Conservation (phyloP, 2,113 vertebrate species). For the Lathamus discolor region DNA sequence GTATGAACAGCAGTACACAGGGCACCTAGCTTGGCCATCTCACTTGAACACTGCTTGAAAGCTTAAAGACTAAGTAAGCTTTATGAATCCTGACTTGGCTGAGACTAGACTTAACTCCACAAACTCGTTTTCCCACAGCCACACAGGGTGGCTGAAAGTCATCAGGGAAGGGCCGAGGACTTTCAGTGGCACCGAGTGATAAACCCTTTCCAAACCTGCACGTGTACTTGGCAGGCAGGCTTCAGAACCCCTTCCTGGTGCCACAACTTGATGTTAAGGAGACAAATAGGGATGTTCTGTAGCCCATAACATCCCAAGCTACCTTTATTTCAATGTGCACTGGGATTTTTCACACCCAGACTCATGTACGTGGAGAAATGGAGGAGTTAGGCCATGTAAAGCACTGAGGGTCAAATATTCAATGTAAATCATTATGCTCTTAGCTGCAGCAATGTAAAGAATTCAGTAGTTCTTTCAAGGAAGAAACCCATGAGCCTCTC, state of each 20-base stretch:
- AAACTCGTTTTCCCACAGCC: background rate
- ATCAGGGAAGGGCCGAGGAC: background rate
- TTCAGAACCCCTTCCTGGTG: background rate
- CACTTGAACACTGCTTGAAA: background rate
- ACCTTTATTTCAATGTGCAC: background rate
- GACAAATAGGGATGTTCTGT: background rate
- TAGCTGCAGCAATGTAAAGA: background rate
- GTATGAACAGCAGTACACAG: background rate
- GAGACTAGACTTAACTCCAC: background rate
- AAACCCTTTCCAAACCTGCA: background rate
- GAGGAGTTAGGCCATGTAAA: background rate
- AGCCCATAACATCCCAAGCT: background rate
- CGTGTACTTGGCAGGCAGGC: no score
- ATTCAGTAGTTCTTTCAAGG: background rate
- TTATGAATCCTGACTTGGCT: background rate
- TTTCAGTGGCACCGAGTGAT: no score
- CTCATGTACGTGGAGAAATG: accelerated
- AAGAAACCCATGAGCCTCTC: background rate
- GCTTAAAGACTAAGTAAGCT: background rate
- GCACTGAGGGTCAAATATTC: background rate
- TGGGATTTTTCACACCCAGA: background rate
- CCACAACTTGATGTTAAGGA: background rate
- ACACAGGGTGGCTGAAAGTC: background rate
- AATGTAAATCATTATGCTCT: background rate
- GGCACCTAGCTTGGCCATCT: background rate